These are phyloP conservation scores for Lindbergichthys nudifrons DNA, from an alignment of 2,797 vertebrate genomes.

Conservation along the genomic window DNA sequence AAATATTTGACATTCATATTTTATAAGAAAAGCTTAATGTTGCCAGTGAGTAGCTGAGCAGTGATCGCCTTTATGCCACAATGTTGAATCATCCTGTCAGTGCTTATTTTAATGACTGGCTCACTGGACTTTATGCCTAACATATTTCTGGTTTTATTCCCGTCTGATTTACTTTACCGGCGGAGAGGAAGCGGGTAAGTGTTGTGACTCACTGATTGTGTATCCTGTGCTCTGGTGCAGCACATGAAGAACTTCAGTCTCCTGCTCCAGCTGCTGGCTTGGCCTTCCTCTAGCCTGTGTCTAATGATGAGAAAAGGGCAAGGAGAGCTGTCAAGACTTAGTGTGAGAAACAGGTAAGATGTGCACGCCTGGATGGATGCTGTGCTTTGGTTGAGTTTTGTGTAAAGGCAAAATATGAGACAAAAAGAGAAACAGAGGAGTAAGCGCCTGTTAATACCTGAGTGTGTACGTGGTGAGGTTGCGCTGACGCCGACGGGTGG, in stretches of 20 bases:
- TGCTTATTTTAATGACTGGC: conserved; percentile 28
- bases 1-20: conserved; percentile 19
- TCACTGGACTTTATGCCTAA: conserved; percentile 9
- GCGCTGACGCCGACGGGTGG: conserved; percentile 95
- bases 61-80: conserved; percentile 19
- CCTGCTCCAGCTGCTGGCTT: conserved; percentile 98
- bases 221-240: conserved; percentile 97
- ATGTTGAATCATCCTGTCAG: conserved; percentile 17
- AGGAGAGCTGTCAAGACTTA: neutral
- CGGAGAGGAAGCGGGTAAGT: conserved; percentile 18
- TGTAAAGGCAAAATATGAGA: conserved; percentile 5
- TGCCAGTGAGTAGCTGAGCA: conserved; percentile 3
- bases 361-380: neutral
- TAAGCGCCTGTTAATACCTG: conserved; percentile 78
- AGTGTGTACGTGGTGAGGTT: conserved; percentile 97
- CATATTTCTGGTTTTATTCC: conserved; percentile 29
- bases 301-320: conserved; percentile 71
- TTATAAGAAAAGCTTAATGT: conserved; percentile 12
- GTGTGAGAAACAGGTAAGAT: neutral
- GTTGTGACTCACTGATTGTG: conserved; percentile 92
- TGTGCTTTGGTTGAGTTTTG: neutral
- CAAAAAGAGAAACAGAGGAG: neutral
- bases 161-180: conserved; percentile 20
- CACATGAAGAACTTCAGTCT: conserved; percentile 98
- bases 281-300: conserved; percentile 96